Evolutionary conservation across 2,797 vertebrate species (phyloP).

Genomic region (Sebastes cheni): DNA sequence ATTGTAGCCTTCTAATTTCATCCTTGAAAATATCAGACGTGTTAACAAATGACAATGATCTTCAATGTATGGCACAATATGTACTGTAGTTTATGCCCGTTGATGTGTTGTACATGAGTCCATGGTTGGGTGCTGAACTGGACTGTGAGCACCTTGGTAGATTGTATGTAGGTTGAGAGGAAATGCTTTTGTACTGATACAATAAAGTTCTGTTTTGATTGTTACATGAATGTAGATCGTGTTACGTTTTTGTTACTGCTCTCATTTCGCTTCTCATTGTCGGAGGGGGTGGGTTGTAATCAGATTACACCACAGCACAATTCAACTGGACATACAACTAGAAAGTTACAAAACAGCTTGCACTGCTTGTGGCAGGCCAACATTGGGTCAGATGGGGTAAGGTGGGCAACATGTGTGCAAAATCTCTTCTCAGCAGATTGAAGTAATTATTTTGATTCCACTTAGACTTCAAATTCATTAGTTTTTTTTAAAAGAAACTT

Average conservation of each 20-base stretch:
- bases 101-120: neutral
- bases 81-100: neutral
- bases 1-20: neutral
- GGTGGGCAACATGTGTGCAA: neutral
- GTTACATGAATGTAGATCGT: slow-evolving; percentile 31
- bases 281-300: neutral
- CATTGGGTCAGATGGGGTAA: neutral
- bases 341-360: neutral
- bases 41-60: neutral
- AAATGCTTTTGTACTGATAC: slow-evolving; percentile 60
- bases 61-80: slow-evolving; percentile 7
- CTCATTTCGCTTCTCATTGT: slow-evolving; percentile 23
- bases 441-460: neutral
- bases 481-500: neutral
- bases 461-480: neutral
- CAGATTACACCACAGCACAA: slow-evolving; percentile 17
- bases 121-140: neutral
- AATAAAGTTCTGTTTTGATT: slow-evolving; percentile 71
- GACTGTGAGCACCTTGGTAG: slow-evolving; percentile 26
- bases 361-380: neutral
- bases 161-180: slow-evolving; percentile 51
- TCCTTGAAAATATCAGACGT: slow-evolving; percentile 5
- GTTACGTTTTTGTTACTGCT: slow-evolving; percentile 29
- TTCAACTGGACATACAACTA: neutral
- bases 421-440: neutral